Conservation (phyloP, 2,113 vertebrate species). For the Herpetotheres cachinnans region DNA sequence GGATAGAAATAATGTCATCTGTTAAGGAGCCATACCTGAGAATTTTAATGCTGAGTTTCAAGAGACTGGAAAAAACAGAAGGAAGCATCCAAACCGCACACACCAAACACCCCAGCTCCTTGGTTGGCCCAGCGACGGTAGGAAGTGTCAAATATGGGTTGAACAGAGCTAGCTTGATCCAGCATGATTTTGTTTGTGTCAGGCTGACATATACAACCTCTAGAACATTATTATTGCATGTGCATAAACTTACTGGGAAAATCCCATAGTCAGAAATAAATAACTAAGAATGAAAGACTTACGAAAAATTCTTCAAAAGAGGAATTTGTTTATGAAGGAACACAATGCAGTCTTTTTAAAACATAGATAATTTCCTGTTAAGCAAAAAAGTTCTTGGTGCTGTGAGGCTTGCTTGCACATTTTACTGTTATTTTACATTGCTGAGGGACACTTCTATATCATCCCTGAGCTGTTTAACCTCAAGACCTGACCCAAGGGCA, state of each 20-base stretch:
- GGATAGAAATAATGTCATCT: background rate
- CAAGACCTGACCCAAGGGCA: background rate
- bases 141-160: background rate
- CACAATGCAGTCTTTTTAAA: background rate
- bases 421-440: background rate
- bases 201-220: background rate
- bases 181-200: background rate
- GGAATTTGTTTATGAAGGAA: background rate
- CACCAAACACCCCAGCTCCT: background rate
- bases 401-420: background rate
- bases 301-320: background rate
- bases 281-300: background rate
- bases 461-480: background rate
- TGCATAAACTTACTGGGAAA: background rate
- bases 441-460: background rate
- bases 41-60: background rate
- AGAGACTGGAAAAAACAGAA: background rate
- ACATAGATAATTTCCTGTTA: background rate
- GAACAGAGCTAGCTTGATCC: background rate
- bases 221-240: background rate
- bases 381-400: background rate
- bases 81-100: background rate
- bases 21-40: background rate
- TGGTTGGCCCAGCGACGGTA: background rate
- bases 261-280: background rate